Conservation (phyloP, 2,888 invertebrate genomes). For the Pammene fasciana region DNA sequence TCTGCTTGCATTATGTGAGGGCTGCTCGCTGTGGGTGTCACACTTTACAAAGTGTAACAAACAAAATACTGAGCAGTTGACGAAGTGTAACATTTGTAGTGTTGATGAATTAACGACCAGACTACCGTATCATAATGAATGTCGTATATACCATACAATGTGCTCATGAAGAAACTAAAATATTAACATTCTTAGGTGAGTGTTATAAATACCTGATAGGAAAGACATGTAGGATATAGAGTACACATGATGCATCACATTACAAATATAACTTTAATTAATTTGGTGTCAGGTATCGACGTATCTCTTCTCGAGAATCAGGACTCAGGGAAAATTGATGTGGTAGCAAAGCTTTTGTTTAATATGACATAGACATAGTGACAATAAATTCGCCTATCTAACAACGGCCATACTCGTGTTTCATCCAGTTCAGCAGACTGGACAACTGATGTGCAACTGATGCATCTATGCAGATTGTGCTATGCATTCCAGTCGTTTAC, state of each 20-base stretch:
- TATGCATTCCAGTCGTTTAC: background rate
- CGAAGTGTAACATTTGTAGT: background rate
- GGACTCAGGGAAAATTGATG: no score
- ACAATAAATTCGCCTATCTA: background rate
- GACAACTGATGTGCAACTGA: constrained; percentile 24
- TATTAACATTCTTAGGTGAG: no score
- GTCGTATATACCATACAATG: no score
- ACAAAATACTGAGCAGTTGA: constrained; percentile 1
- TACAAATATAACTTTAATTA: no score
- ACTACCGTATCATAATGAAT: background rate
- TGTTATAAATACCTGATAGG: no score
- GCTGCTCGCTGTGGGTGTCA: background rate
- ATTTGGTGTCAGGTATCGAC: no score
- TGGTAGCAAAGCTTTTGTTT: no score
- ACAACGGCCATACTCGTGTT: constrained; percentile 7
- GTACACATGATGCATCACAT: no score
- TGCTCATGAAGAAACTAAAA: no score
- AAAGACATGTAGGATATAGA: no score
- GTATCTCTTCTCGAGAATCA: no score
- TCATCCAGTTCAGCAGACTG: constrained; percentile 17
- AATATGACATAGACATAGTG: no score
- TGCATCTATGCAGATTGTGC: constrained; percentile 21
- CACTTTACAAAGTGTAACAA: constrained; percentile 2
- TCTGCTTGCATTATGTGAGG: constrained; percentile 1
- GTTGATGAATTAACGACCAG: background rate